phyloP scores from a whole-genome alignment of 2,888 invertebrate species.

The Rhamphomyia laevipes region DNA sequence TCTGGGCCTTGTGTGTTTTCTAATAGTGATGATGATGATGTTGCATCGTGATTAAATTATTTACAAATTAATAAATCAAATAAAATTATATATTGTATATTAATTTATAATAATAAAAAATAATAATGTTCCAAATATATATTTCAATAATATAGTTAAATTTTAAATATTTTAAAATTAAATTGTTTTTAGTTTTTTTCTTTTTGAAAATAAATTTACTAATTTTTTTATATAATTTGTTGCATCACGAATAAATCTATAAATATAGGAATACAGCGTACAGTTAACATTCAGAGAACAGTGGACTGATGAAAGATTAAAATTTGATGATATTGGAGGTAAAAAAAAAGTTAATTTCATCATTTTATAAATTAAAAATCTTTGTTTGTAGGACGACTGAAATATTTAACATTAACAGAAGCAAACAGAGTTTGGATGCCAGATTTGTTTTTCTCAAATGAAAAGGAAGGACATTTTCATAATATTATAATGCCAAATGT shows the following conservation, averaged over 20 bases:
- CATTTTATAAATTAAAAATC: not conserved
- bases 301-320: conserved; percentile 88
- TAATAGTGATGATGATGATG: too few relatives aligned
- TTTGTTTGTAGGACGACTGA: conserved; percentile 58
- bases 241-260: too few relatives aligned
- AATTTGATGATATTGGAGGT: conserved; percentile 80
- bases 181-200: too few relatives aligned
- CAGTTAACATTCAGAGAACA: conserved; percentile 96
- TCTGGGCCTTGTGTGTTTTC: too few relatives aligned
- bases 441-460: conserved; percentile 94
- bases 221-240: too few relatives aligned
- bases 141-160: conserved; percentile 4
- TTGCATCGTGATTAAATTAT: too few relatives aligned
- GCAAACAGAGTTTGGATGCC: conserved; percentile 97
- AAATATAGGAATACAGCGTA: conserved; percentile 83
- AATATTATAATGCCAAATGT: conserved; percentile 97
- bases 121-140: not conserved
- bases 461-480: conserved; percentile 95
- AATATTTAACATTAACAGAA: conserved; percentile 86
- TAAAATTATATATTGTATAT: not conserved
- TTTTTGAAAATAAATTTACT: too few relatives aligned
- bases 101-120: not conserved
- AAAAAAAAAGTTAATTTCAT: conserved; percentile 17
- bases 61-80: too few relatives aligned
- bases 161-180: conserved; percentile 6